phyloP scores from a whole-genome alignment of 2,797 vertebrate species.

The Characodon lateralis region DNA sequence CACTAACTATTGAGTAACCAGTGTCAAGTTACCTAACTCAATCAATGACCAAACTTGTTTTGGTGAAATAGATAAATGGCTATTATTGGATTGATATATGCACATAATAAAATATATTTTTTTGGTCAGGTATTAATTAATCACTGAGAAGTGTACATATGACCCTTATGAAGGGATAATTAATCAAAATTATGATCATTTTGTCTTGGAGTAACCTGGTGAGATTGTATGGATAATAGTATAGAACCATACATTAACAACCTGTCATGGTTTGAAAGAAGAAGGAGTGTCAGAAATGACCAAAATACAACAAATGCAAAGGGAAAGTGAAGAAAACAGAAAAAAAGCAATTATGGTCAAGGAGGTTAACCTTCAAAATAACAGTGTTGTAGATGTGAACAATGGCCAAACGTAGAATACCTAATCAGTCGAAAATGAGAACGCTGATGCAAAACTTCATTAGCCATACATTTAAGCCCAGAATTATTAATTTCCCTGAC shows the following conservation, averaged over 20 bases:
- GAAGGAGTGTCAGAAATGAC: not conserved
- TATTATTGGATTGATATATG: not conserved
- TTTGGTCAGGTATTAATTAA: not conserved
- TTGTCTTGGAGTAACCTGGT: not conserved
- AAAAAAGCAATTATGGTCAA: too few species aligned
- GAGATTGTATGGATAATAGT: not conserved
- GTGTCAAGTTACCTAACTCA: not conserved
- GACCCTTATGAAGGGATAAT: not conserved
- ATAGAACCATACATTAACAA: not conserved
- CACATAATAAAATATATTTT: not conserved
- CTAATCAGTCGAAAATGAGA: too few species aligned
- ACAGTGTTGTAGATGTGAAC: too few species aligned
- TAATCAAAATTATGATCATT: not conserved
- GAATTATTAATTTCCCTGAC: too few species aligned
- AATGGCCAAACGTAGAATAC: too few species aligned
- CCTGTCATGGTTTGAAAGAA: not conserved
- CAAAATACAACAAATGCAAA: not conserved
- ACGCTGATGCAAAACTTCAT: too few species aligned
- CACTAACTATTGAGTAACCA: constrained; percentile 1
- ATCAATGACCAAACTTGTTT: not conserved
- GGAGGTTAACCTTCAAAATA: too few species aligned
- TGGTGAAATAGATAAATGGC: not conserved
- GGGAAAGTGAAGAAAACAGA: not conserved
- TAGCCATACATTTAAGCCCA: too few species aligned
- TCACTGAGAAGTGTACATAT: not conserved